phyloP scores from a whole-genome alignment of 2,888 invertebrate species.

The Agrochola litura region DNA sequence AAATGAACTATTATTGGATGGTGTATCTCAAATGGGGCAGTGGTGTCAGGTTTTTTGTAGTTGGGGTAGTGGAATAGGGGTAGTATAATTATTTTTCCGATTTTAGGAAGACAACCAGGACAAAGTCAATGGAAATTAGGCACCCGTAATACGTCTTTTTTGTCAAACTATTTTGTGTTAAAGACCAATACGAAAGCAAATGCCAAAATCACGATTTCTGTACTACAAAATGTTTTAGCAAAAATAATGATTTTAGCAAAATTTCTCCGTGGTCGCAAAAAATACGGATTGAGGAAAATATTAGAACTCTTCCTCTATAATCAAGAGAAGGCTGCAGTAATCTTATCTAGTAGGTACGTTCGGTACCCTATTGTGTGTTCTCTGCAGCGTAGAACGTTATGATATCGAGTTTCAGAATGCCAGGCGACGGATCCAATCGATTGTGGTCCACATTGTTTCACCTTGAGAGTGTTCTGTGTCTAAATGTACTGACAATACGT shows the following conservation, averaged over 20 bases:
- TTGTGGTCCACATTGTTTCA: constrained; percentile 47
- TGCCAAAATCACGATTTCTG: too few relatives aligned
- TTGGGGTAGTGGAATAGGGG: too few relatives aligned
- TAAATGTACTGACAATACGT: constrained; percentile 9
- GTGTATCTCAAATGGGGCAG: neutral
- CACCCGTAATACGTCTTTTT: too few relatives aligned
- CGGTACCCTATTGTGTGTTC: constrained; percentile 32
- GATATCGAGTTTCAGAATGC: constrained; percentile 49
- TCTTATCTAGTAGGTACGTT: constrained; percentile 19
- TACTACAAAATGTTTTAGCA: too few relatives aligned
- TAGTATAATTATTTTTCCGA: too few relatives aligned
- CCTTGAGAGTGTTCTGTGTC: constrained; percentile 4
- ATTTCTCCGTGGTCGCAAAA: neutral
- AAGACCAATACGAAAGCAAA: too few relatives aligned
- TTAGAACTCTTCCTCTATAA: neutral
- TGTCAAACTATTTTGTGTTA: too few relatives aligned
- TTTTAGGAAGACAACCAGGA: too few relatives aligned
- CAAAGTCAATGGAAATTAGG: too few relatives aligned
- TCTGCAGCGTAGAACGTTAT: constrained; percentile 27
- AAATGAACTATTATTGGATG: constrained; percentile 39
- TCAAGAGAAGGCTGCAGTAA: neutral
- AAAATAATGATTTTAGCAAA: neutral
- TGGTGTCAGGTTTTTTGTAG: neutral
- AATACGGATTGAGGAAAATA: neutral
- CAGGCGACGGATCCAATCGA: constrained; percentile 33